These are phyloP conservation scores for Alcis repandata DNA, from an alignment of 2,888 invertebrate genomes.

Conservation along the genomic window DNA sequence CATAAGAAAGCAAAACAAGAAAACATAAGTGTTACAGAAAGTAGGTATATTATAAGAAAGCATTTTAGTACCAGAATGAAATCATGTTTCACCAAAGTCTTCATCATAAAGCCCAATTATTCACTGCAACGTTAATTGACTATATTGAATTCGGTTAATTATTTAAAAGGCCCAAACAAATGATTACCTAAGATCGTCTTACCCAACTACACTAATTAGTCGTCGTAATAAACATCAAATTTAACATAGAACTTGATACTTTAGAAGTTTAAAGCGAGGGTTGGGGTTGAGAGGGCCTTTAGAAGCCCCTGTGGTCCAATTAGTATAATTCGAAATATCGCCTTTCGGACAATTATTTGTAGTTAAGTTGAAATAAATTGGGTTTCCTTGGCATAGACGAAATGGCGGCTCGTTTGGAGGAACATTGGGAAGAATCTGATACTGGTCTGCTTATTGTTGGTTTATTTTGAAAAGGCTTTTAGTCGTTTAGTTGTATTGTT, in stretches of 20 bases:
- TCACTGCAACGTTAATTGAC: background rate
- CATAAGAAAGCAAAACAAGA: no score
- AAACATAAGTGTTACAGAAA: no score
- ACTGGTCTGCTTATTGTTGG: conserved; percentile 5
- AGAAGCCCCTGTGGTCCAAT: conserved; percentile 50
- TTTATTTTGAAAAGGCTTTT: conserved; percentile 2
- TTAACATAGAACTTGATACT: conserved; percentile 48
- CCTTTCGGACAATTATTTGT: conserved; percentile 45
- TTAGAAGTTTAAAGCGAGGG: conserved; percentile 32
- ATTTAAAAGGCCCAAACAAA: background rate
- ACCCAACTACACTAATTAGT: conserved; percentile 29
- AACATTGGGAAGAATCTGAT: conserved; percentile 10
- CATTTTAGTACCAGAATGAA: no score
- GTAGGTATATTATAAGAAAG: no score
- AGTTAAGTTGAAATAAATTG: conserved; percentile 42
- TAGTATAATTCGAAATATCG: conserved; percentile 48
- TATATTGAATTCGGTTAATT: background rate
- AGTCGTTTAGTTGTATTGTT: background rate
- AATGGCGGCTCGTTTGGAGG: conserved; percentile 21
- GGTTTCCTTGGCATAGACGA: conserved; percentile 18
- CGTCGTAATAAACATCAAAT: conserved; percentile 40
- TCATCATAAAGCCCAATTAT: background rate
- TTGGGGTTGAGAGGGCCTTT: conserved; percentile 22
- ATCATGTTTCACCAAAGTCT: background rate
- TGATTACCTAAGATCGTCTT: conserved; percentile 6